Evolutionary conservation across 2,888 invertebrate species (phyloP).

Genomic region (Perdita meconis): DNA sequence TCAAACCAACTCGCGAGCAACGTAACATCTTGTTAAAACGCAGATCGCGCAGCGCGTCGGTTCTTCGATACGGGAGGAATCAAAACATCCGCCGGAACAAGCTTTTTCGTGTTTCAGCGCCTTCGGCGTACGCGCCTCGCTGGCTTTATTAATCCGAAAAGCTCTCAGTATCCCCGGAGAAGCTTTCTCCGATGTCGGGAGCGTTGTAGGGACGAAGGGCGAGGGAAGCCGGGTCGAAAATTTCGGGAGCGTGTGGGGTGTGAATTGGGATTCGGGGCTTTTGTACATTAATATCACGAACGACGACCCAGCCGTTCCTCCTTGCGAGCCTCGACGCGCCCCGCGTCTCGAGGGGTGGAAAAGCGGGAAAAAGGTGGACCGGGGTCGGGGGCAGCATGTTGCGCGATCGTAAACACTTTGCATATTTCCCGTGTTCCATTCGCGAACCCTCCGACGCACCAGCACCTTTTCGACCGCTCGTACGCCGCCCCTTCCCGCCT

Average conservation of each 20-base stretch:
- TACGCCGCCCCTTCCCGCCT: conserved; percentile 24
- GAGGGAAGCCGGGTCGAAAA: conserved; percentile 43
- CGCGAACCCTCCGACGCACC: conserved; percentile 65
- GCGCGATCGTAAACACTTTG: conserved; percentile 83
- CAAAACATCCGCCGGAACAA: conserved; percentile 54
- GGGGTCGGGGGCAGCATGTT: conserved; percentile 79
- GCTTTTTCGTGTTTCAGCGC: conserved; percentile 56
- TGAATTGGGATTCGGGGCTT: conserved; percentile 66
- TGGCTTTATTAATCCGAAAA: conserved; percentile 65
- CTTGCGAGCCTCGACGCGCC: conserved; percentile 54
- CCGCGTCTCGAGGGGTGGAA: conserved; percentile 36
- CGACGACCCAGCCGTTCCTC: conserved; percentile 56
- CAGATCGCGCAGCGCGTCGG: conserved; percentile 23
- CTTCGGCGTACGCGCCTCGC: conserved; percentile 55
- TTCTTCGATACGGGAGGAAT: conserved; percentile 31
- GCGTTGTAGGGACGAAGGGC: conserved; percentile 9
- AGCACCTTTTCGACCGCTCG: conserved; percentile 66
- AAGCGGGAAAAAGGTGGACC: conserved; percentile 60
- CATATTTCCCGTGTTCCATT: conserved; percentile 77
- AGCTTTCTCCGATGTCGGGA: conserved; percentile 48
- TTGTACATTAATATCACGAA: conserved; percentile 71
- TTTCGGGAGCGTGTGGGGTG: conserved; percentile 56
- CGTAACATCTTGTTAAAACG: conserved; percentile 32
- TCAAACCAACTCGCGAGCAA: neutral
- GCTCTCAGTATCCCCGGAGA: conserved; percentile 54